Conservation (phyloP, 2,113 vertebrate genomes). For the Notarius lentiginosus region DNA sequence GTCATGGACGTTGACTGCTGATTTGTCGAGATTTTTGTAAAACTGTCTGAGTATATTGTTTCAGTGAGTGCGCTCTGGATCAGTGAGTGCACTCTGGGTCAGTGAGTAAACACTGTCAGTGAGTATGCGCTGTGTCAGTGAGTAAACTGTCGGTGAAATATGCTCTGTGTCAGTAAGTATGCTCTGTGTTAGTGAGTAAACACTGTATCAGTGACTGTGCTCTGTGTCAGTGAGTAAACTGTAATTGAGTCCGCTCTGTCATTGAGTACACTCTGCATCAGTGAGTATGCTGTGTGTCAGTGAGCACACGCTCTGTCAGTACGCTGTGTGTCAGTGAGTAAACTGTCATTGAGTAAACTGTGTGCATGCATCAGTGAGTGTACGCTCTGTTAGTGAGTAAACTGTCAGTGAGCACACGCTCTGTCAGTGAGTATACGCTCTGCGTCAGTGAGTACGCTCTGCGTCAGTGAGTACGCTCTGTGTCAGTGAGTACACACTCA, state of each 20-base stretch:
- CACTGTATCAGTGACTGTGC: not conserved
- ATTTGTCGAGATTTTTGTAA: not conserved
- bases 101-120: not conserved
- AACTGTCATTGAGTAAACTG: not conserved
- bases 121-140: not conserved
- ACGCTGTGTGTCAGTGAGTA: not conserved
- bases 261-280: not conserved
- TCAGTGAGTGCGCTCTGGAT: not conserved
- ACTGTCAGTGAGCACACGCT: not conserved
- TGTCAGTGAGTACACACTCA: not conserved
- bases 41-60: not conserved
- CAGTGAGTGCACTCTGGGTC: not conserved
- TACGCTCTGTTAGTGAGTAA: not conserved
- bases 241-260: not conserved
- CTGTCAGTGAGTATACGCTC: not conserved
- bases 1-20: not conserved
- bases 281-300: not conserved
- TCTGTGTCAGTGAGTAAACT: not conserved
- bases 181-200: not conserved
- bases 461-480: not conserved
- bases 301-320: not conserved
- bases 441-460: not conserved
- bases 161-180: not conserved
- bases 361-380: not conserved
- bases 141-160: not conserved